phyloP scores from a whole-genome alignment of 2,888 invertebrate genomes.

The Tipula unca region DNA sequence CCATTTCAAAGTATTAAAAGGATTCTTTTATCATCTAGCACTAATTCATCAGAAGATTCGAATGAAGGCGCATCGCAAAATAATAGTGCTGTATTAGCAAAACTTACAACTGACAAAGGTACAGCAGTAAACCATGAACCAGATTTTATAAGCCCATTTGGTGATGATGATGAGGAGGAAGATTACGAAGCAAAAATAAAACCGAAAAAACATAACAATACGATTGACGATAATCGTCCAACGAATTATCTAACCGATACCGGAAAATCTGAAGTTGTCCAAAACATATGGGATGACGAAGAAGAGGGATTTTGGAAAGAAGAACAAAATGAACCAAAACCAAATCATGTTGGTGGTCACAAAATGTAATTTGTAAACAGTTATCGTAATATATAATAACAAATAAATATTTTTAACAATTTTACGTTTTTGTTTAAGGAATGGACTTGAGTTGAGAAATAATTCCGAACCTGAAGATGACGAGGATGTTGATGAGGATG shows the following conservation, averaged over 20 bases:
- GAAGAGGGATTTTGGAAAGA: slow-evolving; percentile 36
- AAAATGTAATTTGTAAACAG: background rate
- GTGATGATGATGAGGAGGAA: slow-evolving; percentile 18
- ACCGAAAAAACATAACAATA: background rate
- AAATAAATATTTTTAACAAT: background rate
- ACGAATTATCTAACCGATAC: background rate
- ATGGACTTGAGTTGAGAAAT: background rate
- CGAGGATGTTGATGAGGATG: slow-evolving; percentile 31
- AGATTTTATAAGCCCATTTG: slow-evolving; percentile 20
- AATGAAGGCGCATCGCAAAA: background rate
- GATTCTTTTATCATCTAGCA: background rate
- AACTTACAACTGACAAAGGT: background rate
- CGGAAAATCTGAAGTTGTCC: background rate
- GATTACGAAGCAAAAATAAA: background rate
- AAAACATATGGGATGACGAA: slow-evolving; percentile 33
- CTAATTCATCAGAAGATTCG: background rate
- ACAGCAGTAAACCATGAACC: background rate
- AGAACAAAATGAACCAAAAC: background rate
- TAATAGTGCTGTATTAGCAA: background rate
- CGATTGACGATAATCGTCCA: background rate
- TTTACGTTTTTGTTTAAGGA: slow-evolving; percentile 8
- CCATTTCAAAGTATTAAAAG: slow-evolving; percentile 49
- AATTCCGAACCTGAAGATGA: background rate
- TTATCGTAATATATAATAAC: background rate
- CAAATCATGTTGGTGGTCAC: background rate